Evolutionary conservation across 2,888 invertebrate genomes (phyloP).

Genomic region (Meteorus colon): DNA sequence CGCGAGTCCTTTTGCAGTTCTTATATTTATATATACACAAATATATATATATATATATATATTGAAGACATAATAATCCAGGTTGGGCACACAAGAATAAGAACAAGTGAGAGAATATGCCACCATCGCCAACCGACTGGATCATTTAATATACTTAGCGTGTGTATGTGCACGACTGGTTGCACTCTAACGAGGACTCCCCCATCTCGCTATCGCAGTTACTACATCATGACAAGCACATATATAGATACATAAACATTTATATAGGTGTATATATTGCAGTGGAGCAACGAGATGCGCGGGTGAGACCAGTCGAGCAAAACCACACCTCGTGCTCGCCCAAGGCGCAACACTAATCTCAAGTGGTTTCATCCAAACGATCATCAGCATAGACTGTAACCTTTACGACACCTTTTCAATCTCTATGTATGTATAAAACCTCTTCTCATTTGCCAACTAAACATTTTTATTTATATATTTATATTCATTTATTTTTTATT

Average conservation of each 20-base stretch:
- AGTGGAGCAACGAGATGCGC: constrained; percentile 39
- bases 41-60: constrained; percentile 13
- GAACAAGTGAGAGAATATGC: constrained; percentile 20
- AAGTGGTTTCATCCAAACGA: constrained; percentile 53
- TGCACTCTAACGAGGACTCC: background rate
- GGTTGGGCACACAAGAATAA: constrained; percentile 26
- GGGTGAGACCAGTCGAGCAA: constrained; percentile 55
- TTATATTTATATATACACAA: constrained; percentile 2
- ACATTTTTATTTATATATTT: background rate
- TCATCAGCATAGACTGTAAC: constrained; percentile 56
- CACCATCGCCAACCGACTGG: constrained; percentile 48
- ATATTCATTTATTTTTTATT: constrained; percentile 8
- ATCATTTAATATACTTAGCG: constrained; percentile 68
- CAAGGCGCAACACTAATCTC: constrained; percentile 51
- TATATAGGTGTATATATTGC: background rate
- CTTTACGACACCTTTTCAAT: constrained; percentile 58
- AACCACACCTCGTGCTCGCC: constrained; percentile 64
- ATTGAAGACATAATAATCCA: constrained; percentile 9
- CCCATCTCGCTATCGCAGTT: constrained; percentile 46
- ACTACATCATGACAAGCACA: constrained; percentile 47
- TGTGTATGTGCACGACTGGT: constrained; percentile 14
- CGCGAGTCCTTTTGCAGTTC: constrained; percentile 16
- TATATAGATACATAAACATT: background rate
- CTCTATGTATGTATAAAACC: constrained; percentile 46
- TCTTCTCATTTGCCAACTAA: constrained; percentile 49